Evolutionary conservation across 2,113 vertebrate genomes (phyloP).

Genomic region (Columba livia): DNA sequence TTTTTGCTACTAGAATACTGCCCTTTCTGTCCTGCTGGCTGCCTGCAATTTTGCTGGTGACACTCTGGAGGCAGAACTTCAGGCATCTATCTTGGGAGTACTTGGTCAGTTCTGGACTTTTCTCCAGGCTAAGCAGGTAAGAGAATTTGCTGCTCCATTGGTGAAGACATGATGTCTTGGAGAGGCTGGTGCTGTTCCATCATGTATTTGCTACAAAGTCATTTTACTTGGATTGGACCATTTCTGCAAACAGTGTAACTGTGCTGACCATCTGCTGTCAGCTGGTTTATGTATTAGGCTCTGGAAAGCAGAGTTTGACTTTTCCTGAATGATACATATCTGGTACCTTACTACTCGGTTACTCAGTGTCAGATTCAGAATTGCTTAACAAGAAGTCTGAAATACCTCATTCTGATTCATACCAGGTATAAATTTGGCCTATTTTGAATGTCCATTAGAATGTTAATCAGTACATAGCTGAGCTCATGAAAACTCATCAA

Average conservation of each 20-base stretch:
- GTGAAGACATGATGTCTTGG: background rate
- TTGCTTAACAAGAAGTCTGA: background rate
- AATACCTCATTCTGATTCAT: background rate
- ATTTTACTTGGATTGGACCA: background rate
- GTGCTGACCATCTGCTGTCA: background rate
- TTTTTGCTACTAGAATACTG: conserved; percentile 75
- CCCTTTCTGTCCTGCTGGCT: conserved; percentile 77
- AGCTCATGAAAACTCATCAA: background rate
- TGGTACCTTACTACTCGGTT: background rate
- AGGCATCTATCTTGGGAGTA: conserved; percentile 57
- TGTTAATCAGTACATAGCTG: background rate
- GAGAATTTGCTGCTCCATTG: background rate
- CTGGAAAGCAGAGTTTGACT: background rate
- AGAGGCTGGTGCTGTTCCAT: background rate
- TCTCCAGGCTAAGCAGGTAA: conserved; percentile 84
- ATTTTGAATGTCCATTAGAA: background rate
- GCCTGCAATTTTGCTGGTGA: conserved; percentile 73
- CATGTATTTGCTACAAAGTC: background rate
- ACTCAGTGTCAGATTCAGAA: background rate
- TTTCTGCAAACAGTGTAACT: background rate
- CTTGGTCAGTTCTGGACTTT: conserved; percentile 81
- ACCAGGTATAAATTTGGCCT: background rate
- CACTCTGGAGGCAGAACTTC: conserved; percentile 62
- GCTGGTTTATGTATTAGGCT: background rate
- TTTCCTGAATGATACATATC: background rate